Base-by-base conservation (phyloP, 2,888 invertebrate species). In the Platerodrilus igneus region DNA sequence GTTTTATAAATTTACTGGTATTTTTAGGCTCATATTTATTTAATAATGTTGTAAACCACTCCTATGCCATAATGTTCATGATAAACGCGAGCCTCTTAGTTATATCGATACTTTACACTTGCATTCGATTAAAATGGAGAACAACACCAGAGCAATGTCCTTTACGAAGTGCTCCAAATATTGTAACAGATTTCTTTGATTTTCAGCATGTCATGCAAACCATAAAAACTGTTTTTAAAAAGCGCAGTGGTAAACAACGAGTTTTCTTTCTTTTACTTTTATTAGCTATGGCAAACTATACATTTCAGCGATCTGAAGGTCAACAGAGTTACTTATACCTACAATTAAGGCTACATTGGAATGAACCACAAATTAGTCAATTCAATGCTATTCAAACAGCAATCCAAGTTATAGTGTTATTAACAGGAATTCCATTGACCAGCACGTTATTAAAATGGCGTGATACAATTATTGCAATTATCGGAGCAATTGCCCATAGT, bases 281-380 rank as follows among this genome's bases (percentile, higher is more conserved):
- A 7, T 55, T 81, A 7, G 76, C 82, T 10, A 86, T 88, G 86
- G 79, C 78, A 1, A 70, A 86, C 30, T 89, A 88, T 55, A 85
- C 86, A 30, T 88, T 87, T 60, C 87, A 88, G 64, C 75, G 88
- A 59, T 90, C 90, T 60, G 90, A 91, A 58, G 80, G 79, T 47
- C 78, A 78, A 11, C 81, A 86, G 58, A 74, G 83, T 57, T 87
- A 80, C 52, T 63, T 90, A 30, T 91, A 86, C 59, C 81, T 86
- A 0, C 77, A 78, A 34, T 69, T 77, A 19, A 80, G 81, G 20
- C 83, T 89, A 56, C 63, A 77, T 37, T 90, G 90, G 89, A 73
- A 77, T 27, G 71, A 81, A 1, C 67, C 72, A 0, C 70, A 74
- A 7, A 87, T 77, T 59, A 90, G 89, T 56, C 71, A 76, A 48